Base-by-base conservation (phyloP, 2,888 invertebrate genomes). In the Drosophila melanosoma region DNA sequence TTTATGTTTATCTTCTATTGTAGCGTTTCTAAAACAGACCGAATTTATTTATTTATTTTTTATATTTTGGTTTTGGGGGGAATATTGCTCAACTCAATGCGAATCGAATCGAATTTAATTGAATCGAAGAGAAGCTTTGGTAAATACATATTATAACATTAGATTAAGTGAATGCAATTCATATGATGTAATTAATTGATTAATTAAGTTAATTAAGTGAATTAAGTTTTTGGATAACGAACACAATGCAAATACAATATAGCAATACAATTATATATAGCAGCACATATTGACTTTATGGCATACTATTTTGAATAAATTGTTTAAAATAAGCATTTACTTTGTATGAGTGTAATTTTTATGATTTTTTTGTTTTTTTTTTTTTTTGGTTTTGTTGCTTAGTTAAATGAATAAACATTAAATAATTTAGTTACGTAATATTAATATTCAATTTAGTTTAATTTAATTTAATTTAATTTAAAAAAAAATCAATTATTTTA, bases 401-500 rank as follows among this genome's bases (percentile, higher is more conserved):
- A 64, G 61, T 72, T 76, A 83, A 85, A 85, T 83, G 70, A 85
- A 71, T 85, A 85, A 85, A 85, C 88, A 83, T 87, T 82, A 82
- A 84, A 84, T 84, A 87, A 84, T 87, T 84, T 87, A 74, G 81
- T 84, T 81, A 82, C 40, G 73, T 77, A 82, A 81, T 74, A 68
- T 74, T 82, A 87, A 81, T 85, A 85, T 83, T 83, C 67, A 75
- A 83, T 83, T 83, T 70, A 85, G 80, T 84, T 83, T 62, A 86
- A 87, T 81, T 72, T 72, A 81, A 77, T 81, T 69, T 33, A 74
- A 79, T 23, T 36, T 15, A 64, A n/a, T 36, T 15, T 62, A 82
- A 73, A 72, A 75, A 64, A 62, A 78, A 63, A 67, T 57, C 68
- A 81, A 56, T 82, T 72, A 67, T 69, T 58, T 75, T 53, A 15